Evolutionary conservation across 1,140 invertebrate genomes (phyloP), one percentile per base, ranked within the genome.

Genomic region (Rhagoletis zephyria): DNA sequence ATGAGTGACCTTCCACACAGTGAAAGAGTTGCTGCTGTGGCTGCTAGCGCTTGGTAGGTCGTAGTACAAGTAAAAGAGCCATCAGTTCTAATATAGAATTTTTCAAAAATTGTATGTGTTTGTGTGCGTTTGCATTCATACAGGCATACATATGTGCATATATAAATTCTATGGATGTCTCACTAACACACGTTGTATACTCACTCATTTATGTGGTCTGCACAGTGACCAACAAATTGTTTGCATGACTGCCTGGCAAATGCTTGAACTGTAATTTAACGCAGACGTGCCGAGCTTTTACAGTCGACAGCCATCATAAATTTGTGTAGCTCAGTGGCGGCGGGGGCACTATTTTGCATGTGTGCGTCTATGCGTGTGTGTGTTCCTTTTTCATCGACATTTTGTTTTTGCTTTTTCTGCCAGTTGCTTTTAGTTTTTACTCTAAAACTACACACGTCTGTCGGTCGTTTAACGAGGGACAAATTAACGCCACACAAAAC

Each of bases 231-330:
- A 81, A 81, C 74, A 81, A 81, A 81, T 81, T 81, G 48, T 51
- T 81, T 51, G 74, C 74, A 81, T 81, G 74, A 81, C 74, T 81
- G 74, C 74, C 48, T 81, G 74, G 74, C 64, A 19, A 81, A 81
- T 56, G 74, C 74, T 81, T 10, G 48, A 81, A 81, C 74, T n/a
- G 74, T 81, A 56, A 81, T 81, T 81, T n/a, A 51, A 81, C 48
- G 74, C 51, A 81, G 74, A 81, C 74, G 74, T 81, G 74, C n/a
- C 7, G 6, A 30, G 16, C 48, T 81, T 81, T 81, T 48, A 56
- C 74, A 81, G 48, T 30, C 45, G 48, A 81, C 74, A 81, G 74
- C 48, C 74, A n/a, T 81, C 74, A 81, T 81, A 81, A 81, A 81
- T 81, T 81, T 7, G 19, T 7, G 19, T 56, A 81, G 74, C 19